Evolutionary conservation across 2,888 invertebrate species (phyloP).

Genomic region (Ormyrus nitidulus): DNA sequence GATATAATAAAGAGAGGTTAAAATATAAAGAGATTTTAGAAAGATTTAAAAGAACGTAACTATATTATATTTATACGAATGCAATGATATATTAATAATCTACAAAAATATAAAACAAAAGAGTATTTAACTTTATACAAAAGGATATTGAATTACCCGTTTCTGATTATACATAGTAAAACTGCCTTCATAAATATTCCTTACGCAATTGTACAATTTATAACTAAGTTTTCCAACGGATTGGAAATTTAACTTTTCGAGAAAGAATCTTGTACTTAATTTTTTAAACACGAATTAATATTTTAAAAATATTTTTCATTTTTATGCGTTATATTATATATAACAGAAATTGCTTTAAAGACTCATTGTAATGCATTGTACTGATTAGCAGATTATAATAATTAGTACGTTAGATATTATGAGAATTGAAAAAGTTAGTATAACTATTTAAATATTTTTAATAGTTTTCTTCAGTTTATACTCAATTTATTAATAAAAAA

Average conservation of each 20-base stretch:
- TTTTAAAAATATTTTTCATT: not conserved
- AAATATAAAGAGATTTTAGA: not conserved
- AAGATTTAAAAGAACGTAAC: not conserved
- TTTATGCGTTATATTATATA: not conserved
- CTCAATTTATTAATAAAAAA: conserved; percentile 1
- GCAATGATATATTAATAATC: not conserved
- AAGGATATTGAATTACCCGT: conserved; percentile 13
- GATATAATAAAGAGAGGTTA: not conserved
- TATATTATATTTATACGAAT: not conserved
- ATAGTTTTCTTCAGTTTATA: not conserved
- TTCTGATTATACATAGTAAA: conserved; percentile 28
- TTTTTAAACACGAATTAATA: conserved; percentile 6
- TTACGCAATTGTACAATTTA: conserved; percentile 50
- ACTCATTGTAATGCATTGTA: not conserved
- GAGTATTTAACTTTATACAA: not conserved
- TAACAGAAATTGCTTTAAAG: not conserved
- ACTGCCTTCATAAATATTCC: conserved; percentile 36
- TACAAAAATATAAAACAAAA: not conserved
- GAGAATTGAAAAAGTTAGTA: no score
- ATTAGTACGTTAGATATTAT: not conserved
- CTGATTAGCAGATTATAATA: conserved; percentile 20
- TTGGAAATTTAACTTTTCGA: conserved; percentile 27
- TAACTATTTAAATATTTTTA: not conserved
- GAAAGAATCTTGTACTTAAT: conserved; percentile 39
- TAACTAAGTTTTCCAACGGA: conserved; percentile 22